phyloP scores from a whole-genome alignment of 2,888 invertebrate genomes.

The Eupithecia inturbata region DNA sequence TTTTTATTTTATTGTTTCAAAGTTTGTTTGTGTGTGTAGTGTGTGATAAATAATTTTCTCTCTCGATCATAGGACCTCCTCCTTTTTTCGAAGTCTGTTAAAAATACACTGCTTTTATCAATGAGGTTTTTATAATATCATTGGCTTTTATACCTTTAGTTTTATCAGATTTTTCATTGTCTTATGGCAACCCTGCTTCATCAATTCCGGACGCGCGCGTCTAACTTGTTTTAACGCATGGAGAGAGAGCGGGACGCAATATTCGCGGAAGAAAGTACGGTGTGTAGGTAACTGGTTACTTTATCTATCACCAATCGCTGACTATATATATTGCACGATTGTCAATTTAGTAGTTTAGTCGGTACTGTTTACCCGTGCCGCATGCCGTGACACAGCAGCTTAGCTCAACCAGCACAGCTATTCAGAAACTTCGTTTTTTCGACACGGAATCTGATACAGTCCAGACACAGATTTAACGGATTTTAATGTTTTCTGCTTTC shows the following conservation, averaged over 20 bases:
- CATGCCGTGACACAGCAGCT: background rate
- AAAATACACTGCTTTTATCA: no score
- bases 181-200: constrained; percentile 55
- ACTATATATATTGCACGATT: constrained; percentile 48
- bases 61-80: no score
- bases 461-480: no score
- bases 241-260: constrained; percentile 53
- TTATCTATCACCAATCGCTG: constrained; percentile 60
- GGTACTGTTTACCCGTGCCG: background rate
- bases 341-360: constrained; percentile 51
- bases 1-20: no score
- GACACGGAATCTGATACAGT: no score
- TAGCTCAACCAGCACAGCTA: background rate
- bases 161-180: constrained; percentile 8
- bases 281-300: constrained; percentile 67
- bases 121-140: no score
- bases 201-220: constrained; percentile 52
- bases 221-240: constrained; percentile 51
- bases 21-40: no score
- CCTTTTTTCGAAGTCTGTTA: no score
- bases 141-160: background rate
- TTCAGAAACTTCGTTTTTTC: no score
- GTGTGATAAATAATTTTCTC: no score
- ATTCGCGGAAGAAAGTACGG: constrained; percentile 77
- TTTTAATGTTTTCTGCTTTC: no score